Evolutionary conservation across 1,140 invertebrate species (phyloP).

Genomic region (Aphidius gifuensis): DNA sequence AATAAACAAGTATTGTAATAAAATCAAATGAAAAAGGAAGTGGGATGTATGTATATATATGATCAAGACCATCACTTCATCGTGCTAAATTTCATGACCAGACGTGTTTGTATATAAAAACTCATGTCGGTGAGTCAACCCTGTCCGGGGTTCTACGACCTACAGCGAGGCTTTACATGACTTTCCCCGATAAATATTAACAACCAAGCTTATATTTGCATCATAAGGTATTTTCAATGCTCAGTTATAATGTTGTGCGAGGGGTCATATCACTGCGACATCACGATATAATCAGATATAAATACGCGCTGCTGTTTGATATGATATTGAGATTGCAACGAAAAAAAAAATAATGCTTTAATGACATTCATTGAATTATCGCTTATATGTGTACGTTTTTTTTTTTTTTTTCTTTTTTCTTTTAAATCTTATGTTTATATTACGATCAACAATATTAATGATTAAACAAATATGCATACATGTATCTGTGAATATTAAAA

Average conservation of each 20-base stretch:
- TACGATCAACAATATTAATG: too few species aligned
- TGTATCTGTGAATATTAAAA: too few species aligned
- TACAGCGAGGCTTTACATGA: slow-evolving; percentile 16
- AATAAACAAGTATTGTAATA: neutral
- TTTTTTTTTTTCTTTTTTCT: too few species aligned
- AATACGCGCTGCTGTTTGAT: too few species aligned
- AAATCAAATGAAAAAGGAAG: too few species aligned
- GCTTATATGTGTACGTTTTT: too few species aligned
- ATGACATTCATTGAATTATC: too few species aligned
- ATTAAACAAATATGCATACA: too few species aligned
- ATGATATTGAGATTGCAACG: too few species aligned
- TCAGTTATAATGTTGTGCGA: slow-evolving; percentile 8
- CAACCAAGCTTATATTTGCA: slow-evolving; percentile 14
- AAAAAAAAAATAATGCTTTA: neutral
- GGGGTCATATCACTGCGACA: slow-evolving; percentile 4
- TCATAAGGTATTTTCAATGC: slow-evolving; percentile 11
- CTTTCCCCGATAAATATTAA: slow-evolving; percentile 23
- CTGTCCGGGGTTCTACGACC: slow-evolving; percentile 18
- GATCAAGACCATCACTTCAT: slow-evolving; percentile 4
- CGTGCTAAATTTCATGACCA: neutral
- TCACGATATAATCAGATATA: too few species aligned
- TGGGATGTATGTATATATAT: too few species aligned
- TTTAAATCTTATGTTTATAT: too few species aligned
- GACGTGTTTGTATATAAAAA: neutral
- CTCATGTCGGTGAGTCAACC: slow-evolving; percentile 15